Evolutionary conservation across 1,140 invertebrate species (phyloP).

Genomic region (Cotesia chilonis): DNA sequence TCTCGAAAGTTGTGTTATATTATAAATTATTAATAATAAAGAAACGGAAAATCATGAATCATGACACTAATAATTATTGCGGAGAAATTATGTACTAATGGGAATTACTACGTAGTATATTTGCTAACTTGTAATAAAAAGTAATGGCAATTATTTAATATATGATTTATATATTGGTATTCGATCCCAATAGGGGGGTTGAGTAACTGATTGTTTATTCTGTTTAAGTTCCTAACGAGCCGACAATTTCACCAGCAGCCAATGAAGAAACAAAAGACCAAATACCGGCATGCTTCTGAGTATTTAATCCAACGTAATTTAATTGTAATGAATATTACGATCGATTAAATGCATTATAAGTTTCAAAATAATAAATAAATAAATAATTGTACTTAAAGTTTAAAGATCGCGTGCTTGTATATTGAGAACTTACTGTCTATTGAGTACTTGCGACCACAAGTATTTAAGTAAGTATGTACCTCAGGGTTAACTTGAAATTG

Average conservation of each 20-base stretch:
- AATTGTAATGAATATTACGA: background rate
- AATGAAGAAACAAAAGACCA: background rate
- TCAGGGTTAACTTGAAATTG: slow-evolving; percentile 3
- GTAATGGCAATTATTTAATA: too few species aligned
- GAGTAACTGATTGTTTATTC: background rate
- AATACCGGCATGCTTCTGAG: background rate
- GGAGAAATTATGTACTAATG: too few species aligned
- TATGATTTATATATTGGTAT: too few species aligned
- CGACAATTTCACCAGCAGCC: slow-evolving; percentile 7
- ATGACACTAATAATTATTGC: too few species aligned
- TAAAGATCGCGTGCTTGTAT: background rate
- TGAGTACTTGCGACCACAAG: too few species aligned
- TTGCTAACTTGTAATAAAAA: too few species aligned
- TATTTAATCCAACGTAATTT: background rate
- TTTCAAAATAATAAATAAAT: too few species aligned
- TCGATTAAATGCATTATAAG: background rate
- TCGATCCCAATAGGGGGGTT: background rate
- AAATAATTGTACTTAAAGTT: background rate
- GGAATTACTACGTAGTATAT: too few species aligned
- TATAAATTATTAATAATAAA: too few species aligned
- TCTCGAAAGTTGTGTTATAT: too few species aligned
- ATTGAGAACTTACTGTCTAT: background rate
- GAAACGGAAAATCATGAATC: too few species aligned
- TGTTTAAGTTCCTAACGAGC: slow-evolving; percentile 6
- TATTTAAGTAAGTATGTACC: background rate